These are phyloP conservation scores for Toxotes lorentzi DNA, from an alignment of 2,797 vertebrate species.

Conservation along the genomic window DNA sequence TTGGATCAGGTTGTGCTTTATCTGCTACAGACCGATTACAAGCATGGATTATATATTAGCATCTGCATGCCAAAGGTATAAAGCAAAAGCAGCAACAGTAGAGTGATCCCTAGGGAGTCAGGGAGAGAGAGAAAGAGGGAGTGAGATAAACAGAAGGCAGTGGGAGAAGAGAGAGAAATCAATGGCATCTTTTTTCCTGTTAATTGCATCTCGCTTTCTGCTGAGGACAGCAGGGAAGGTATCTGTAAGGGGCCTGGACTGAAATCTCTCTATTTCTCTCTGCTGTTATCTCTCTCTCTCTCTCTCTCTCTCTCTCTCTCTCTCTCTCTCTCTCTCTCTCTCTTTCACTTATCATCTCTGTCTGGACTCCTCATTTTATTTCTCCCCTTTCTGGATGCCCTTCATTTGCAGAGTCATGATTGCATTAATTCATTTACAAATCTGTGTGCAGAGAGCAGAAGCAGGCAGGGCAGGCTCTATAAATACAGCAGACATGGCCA, in stretches of 20 bases:
- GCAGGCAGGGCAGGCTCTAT: constrained; percentile 43
- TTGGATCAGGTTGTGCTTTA: constrained; percentile 55
- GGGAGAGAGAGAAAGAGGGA: constrained; percentile 25
- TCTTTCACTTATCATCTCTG: constrained; percentile 54
- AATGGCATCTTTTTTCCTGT: constrained; percentile 77
- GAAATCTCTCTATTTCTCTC: constrained; percentile 63
- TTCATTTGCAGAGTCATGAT: constrained; percentile 75
- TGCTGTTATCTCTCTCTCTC: constrained; percentile 46
- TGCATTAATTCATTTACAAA: constrained; percentile 70
- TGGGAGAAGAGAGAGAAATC: constrained; percentile 64
- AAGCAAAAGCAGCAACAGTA: constrained; percentile 61
- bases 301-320: constrained; percentile 43
- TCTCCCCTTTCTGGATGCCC: constrained; percentile 37
- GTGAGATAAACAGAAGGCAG: constrained; percentile 61
- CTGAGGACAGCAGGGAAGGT: constrained; percentile 79
- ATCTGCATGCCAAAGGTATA: constrained; percentile 55
- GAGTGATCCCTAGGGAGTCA: constrained; percentile 59
- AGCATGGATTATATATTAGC: constrained; percentile 73
- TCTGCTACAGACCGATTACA: constrained; percentile 48
- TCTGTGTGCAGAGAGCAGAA: constrained; percentile 39
- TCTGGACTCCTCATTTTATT: constrained; percentile 53
- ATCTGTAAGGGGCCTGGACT: constrained; percentile 60
- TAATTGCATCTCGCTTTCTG: constrained; percentile 83
- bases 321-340: constrained; percentile 45
- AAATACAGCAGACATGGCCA: constrained; percentile 47